A percentile compares a stretch with the other conserved stretches of the same genome.
Evolutionary conservation across 1,140 invertebrate species (phyloP).

Genomic region (Leptinotarsa texana): DNA sequence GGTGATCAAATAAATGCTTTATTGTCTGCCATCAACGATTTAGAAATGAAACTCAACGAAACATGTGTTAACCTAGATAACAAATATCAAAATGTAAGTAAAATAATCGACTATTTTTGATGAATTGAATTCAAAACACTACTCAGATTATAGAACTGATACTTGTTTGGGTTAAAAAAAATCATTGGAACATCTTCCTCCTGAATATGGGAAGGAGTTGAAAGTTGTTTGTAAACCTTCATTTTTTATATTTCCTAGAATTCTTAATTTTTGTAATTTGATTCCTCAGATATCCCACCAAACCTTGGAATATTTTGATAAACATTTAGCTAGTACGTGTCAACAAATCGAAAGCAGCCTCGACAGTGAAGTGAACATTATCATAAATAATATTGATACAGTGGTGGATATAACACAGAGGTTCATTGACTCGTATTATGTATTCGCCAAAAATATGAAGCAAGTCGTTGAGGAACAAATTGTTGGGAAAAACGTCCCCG

Average conservation of each 20-base stretch:
- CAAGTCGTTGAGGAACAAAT: slow-evolving; percentile 11
- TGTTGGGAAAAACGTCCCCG: background rate
- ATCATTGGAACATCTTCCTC: too few species aligned
- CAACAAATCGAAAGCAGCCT: background rate
- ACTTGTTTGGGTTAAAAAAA: too few species aligned
- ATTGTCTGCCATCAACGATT: background rate
- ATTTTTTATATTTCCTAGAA: too few species aligned
- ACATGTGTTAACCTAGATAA: background rate
- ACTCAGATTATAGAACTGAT: too few species aligned
- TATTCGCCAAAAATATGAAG: slow-evolving; percentile 3
- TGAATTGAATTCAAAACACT: background rate
- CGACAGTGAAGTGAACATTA: background rate
- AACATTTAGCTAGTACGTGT: background rate
- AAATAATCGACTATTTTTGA: background rate
- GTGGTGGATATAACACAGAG: background rate
- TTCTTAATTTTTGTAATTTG: background rate
- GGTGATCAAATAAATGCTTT: background rate
- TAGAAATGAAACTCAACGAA: slow-evolving; percentile 8
- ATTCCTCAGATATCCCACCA: background rate
- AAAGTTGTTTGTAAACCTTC: too few species aligned
- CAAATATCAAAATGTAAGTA: slow-evolving; percentile 16
- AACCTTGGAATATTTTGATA: background rate
- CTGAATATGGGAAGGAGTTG: too few species aligned
- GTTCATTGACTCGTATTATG: background rate
- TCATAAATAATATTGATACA: slow-evolving; percentile 1